Evolutionary conservation across 1,140 invertebrate species (phyloP), one percentile per base, ranked within the genome.

Genomic region (Dryas iulia): DNA sequence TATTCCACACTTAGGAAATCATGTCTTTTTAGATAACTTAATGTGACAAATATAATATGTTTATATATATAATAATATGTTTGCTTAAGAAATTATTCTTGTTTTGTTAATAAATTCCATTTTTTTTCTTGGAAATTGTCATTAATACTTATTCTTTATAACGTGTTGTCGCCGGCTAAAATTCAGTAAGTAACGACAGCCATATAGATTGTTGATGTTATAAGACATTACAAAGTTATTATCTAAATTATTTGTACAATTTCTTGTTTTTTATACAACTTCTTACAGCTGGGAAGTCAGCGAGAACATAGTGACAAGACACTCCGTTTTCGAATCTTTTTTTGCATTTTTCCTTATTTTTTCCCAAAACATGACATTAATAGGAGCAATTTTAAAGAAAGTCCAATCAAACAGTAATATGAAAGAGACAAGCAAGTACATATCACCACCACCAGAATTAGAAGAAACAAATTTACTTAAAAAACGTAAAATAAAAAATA

Each of bases 361-460:
- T n/a, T 47, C 18, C 6, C 21, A 3, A 18, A 47, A 26, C 69
- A 84, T 85, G 83, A 79, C 81, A 23, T 53, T 82, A 35, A 28
- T 81, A n/a, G 67, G 65, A 2, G 76, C 78, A 7, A 82, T 86
- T 64, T 68, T 84, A 24, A 83, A 73, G 39, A 82, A 76, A 72
- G 77, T 75, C 0, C 67, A 73, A 18, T 76, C 75, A 0, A 62
- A 70, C 0, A 76, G 80, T 21, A 64, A 63, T 1, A 12, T 71
- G 0, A 47, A 8, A 21, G 39, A 47, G 3, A 23, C 18, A 6
- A 74, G 52, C 2, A 83, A 79, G 52, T 79, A 78, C 39, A 8
- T 59, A 0, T 86, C 83, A 0, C 82, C 83, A 0, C 83, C 83
- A 0, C 83, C 82, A 0, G 83, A 86, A 69, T 28, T 76, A 2